These are phyloP conservation scores for Siniperca knerii DNA, from an alignment of 2,113 vertebrate species.

Conservation along the genomic window DNA sequence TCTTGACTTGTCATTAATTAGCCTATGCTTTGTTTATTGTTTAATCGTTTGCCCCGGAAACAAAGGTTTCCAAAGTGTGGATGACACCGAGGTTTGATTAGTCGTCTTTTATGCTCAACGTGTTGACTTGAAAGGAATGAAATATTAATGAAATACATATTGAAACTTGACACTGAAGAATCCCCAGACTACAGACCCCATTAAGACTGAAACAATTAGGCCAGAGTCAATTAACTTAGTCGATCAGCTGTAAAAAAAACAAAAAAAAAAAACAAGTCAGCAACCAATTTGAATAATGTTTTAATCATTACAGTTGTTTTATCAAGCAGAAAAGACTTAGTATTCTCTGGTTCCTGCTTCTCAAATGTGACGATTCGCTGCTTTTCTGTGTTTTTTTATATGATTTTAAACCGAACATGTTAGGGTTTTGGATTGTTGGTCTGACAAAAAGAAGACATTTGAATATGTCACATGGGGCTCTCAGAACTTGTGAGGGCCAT, in stretches of 20 bases:
- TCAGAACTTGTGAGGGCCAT: background rate
- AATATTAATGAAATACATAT: background rate
- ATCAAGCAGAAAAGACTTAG: background rate
- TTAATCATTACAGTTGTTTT: background rate
- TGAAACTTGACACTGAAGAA: background rate
- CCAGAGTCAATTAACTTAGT: background rate
- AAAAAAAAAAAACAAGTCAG: background rate
- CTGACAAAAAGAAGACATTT: background rate
- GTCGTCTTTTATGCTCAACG: background rate
- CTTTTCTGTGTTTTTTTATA: background rate
- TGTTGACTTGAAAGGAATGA: background rate
- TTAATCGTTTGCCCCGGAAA: background rate
- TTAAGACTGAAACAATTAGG: background rate
- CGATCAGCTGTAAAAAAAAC: too few relatives aligned
- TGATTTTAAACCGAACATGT: background rate
- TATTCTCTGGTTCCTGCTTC: background rate
- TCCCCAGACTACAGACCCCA: background rate
- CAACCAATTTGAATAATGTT: background rate
- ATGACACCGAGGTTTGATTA: background rate
- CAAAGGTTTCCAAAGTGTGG: conserved; percentile 1
- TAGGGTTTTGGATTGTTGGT: background rate
- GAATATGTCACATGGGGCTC: background rate
- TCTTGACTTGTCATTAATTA: background rate
- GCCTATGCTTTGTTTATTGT: background rate
- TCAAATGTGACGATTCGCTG: background rate